Percentiles rank a stretch among this genome's conserved stretches.
Conservation (phyloP, 1,140 invertebrate genomes). For the Ceratitis capitata region DNA sequence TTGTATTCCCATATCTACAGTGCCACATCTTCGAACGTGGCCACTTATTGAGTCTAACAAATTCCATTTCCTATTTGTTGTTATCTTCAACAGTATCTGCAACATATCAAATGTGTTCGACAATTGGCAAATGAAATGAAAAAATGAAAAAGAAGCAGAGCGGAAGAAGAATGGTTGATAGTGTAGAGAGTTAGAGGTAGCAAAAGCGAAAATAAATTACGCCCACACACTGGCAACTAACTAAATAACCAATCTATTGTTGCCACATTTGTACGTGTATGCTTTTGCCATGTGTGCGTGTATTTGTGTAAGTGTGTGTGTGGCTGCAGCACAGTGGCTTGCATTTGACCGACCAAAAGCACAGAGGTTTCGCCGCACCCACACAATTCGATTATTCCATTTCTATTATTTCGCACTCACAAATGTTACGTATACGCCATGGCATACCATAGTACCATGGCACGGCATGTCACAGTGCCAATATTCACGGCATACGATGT, state of each 20-base stretch:
- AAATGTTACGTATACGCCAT: conserved; percentile 23
- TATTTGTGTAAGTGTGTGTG: neutral
- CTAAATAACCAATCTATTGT: conserved; percentile 28
- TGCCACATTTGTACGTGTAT: neutral
- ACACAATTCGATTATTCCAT: conserved; percentile 28
- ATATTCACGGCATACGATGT: neutral
- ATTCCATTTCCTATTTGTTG: conserved; percentile 35
- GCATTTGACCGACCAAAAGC: too few species aligned
- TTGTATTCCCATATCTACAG: neutral
- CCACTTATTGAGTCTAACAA: conserved; percentile 38
- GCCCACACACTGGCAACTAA: neutral
- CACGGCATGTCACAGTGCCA: neutral
- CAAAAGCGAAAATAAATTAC: conserved; percentile 34
- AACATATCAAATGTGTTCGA: conserved; percentile 17
- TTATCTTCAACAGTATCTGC: conserved; percentile 9
- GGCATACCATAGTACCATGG: too few species aligned
- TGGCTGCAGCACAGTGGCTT: too few species aligned
- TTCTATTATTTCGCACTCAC: conserved; percentile 1
- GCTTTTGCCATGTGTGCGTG: neutral
- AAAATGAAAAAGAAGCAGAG: neutral
- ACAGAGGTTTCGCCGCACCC: neutral
- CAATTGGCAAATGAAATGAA: neutral
- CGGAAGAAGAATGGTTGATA: neutral
- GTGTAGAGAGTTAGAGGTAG: neutral
- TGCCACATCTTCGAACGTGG: neutral